Percentiles rank a stretch among this genome's conserved stretches.
Evolutionary conservation across 2,888 invertebrate species (phyloP).

Genomic region (Alcis repandata): DNA sequence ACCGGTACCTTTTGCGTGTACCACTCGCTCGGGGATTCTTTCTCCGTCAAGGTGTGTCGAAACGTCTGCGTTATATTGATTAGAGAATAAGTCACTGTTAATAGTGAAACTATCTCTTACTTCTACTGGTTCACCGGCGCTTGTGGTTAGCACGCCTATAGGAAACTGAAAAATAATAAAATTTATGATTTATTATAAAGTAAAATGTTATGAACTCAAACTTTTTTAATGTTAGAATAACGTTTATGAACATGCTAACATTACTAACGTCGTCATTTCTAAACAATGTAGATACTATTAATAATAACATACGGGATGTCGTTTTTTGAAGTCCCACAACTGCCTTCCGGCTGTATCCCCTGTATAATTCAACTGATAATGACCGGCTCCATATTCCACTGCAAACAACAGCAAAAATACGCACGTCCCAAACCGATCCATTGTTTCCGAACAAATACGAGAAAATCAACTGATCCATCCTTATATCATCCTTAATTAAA

Average conservation of each 20-base stretch:
- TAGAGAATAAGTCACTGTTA: constrained; percentile 58
- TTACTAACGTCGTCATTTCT: too few species aligned
- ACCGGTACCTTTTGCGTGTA: constrained; percentile 96
- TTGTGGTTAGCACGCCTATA: constrained; percentile 85
- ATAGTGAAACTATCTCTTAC: constrained; percentile 81
- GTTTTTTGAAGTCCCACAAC: constrained; percentile 39
- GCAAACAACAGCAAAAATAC: constrained; percentile 19
- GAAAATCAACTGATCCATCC: constrained; percentile 11
- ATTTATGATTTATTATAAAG: too few species aligned
- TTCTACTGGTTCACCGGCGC: constrained; percentile 91
- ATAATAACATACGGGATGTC: constrained; percentile 40
- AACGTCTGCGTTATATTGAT: constrained; percentile 87
- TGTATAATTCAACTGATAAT: constrained; percentile 33
- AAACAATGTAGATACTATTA: not conserved
- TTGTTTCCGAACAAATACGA: constrained; percentile 25
- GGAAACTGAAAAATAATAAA: constrained; percentile 52
- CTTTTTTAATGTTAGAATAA: too few species aligned
- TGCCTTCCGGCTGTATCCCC: constrained; percentile 35
- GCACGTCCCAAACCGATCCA: constrained; percentile 17
- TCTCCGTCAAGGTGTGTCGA: constrained; percentile 90
- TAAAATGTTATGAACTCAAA: too few species aligned
- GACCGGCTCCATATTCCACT: constrained; percentile 11
- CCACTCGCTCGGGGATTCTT: constrained; percentile 96
- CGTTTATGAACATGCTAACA: too few species aligned
- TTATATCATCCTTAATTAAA: constrained; percentile 31